Evolutionary conservation across 2,888 invertebrate genomes (phyloP).

Genomic region (Zaprionus bogoriensis): DNA sequence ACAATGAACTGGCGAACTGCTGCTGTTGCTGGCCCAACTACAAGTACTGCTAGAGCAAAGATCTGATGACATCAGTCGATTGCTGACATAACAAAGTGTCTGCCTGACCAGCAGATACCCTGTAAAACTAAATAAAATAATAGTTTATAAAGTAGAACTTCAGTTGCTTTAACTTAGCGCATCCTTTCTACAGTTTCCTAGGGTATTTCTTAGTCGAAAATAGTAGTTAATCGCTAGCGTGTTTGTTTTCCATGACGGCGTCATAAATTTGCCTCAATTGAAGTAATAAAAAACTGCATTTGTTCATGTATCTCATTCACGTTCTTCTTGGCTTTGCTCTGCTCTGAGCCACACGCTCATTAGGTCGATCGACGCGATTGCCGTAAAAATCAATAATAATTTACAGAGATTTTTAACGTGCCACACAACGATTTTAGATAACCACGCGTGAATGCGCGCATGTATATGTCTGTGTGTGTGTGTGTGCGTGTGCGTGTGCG

Average conservation of each 20-base stretch:
- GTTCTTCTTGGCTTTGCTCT: constrained; percentile 8
- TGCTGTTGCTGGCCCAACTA: constrained; percentile 20
- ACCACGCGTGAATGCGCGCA: background rate
- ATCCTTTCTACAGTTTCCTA: background rate
- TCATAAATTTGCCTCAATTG: constrained; percentile 57
- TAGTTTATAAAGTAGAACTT: too few species aligned
- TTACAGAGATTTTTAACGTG: constrained; percentile 65
- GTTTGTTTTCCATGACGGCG: too few species aligned
- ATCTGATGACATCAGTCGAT: constrained; percentile 52
- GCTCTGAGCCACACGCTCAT: constrained; percentile 40
- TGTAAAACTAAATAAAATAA: background rate
- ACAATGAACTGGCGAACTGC: constrained; percentile 51
- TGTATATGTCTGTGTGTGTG: background rate
- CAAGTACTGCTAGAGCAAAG: background rate
- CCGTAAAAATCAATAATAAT: constrained; percentile 66
- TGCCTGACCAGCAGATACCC: background rate
- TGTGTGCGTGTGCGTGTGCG: background rate
- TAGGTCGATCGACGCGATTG: constrained; percentile 30
- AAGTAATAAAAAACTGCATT: constrained; percentile 56
- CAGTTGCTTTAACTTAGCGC: background rate
- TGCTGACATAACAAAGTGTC: constrained; percentile 27
- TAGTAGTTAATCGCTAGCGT: background rate
- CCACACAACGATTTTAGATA: constrained; percentile 61
- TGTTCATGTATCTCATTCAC: constrained; percentile 2
- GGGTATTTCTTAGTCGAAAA: background rate